Evolutionary conservation across 2,797 vertebrate species (phyloP), one percentile per base, ranked within the genome.

Genomic region (Sebastes minor): DNA sequence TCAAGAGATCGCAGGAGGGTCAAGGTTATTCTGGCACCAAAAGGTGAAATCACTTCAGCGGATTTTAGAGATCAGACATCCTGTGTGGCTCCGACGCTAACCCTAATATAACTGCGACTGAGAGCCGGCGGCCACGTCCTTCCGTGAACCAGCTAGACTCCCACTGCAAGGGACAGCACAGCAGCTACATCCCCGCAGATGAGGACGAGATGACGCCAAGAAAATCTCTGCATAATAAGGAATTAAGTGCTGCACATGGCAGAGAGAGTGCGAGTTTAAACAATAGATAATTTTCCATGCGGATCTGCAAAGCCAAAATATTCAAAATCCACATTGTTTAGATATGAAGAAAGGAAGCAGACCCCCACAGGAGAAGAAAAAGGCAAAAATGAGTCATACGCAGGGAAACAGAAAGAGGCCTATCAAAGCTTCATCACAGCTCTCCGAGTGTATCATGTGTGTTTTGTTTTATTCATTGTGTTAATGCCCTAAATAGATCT

Each of bases 141-240:
- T 66, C 69, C 53, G 46, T 80, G 82, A 84, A 88, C 78, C 76
- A 60, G 68, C 64, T 28, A 49, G 16, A 82, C 64, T 67, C 38
- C 74, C 59, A 38, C 74, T 57, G 78, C 72, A 66, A 30, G 68
- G 46, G 56, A 80, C 64, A 55, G 73, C 35, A 52, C 12, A 46
- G 65, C 20, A 38, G 71, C 35, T 13, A 56, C 38, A 57, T 72
- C 70, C 28, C 70, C 55, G 77, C 69, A 55, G 74, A 86, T 61
- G 74, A 69, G 70, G 38, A 62, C 49, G 56, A 86, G 60, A 84
- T n/a, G 53, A 80, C 63, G 84, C 78, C 83, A 82, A 75, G 74
- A 82, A 88, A 86, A 88, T 88, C 77, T 68, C 80, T 75, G 70
- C 61, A 70, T 84, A 86, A 87, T 84, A 88, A 89, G 63, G 82